phyloP scores from a whole-genome alignment of 64 coral and sea anemone species.

The Stichodactyla mertensii region DNA sequence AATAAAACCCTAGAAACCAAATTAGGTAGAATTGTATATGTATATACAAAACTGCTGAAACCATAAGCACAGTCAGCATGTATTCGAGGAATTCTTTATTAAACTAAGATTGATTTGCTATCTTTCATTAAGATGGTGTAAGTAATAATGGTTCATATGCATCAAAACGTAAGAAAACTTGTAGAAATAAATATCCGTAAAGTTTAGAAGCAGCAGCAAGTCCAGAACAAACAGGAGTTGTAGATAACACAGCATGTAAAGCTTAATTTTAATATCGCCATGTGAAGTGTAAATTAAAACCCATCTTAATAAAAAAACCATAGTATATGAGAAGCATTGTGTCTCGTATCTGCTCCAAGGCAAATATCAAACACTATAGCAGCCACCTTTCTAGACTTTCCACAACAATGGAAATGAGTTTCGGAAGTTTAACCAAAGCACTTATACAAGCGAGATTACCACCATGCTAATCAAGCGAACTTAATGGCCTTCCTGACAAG shows the following conservation, averaged over 20 bases:
- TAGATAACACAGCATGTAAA: no score
- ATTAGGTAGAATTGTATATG: neutral
- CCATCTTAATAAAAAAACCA: no score
- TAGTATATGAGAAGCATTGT: neutral
- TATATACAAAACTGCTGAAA: neutral
- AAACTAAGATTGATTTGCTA: no score
- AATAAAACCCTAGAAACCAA: neutral
- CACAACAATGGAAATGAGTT: neutral
- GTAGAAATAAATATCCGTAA: no score
- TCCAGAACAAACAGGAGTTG: no score
- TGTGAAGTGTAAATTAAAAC: no score
- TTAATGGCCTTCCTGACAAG: no score
- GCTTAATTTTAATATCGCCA: no score
- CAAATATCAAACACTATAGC: neutral
- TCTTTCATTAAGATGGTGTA: no score
- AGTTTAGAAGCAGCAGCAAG: no score
- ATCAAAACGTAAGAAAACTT: no score
- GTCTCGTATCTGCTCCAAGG: neutral
- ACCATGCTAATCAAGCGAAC: neutral
- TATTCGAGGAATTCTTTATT: neutral
- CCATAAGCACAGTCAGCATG: neutral
- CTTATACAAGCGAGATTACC: neutral
- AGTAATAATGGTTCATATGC: no score
- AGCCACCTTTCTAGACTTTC: neutral
- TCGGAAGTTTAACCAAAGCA: neutral